phyloP scores from a whole-genome alignment of 2,888 invertebrate genomes.

The Anthrax anthrax region DNA sequence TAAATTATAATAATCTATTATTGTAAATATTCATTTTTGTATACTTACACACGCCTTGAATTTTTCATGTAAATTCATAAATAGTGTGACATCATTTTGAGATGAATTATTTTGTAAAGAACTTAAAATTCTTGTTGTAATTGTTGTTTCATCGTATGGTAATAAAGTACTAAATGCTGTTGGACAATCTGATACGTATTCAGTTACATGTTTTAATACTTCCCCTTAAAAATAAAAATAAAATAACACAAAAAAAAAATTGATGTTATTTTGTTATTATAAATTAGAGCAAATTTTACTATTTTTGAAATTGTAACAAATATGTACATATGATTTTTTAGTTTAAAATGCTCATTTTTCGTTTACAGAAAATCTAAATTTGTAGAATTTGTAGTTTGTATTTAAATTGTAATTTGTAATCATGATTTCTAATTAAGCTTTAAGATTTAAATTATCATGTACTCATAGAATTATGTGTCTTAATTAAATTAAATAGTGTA shows the following conservation, averaged over 20 bases:
- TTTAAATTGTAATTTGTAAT: too few species aligned
- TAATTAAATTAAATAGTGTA: too few species aligned
- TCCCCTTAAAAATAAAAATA: slow-evolving; percentile 17
- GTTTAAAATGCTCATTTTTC: too few species aligned
- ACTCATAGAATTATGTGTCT: too few species aligned
- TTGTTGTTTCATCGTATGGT: slow-evolving; percentile 22
- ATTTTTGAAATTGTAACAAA: slow-evolving; percentile 7
- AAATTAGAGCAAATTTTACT: too few species aligned
- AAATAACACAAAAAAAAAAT: neutral
- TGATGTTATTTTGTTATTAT: too few species aligned
- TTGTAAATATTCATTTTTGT: neutral
- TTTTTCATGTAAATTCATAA: slow-evolving; percentile 23
- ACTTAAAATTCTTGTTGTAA: slow-evolving; percentile 21
- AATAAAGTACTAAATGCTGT: slow-evolving; percentile 17
- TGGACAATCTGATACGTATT: slow-evolving; percentile 23
- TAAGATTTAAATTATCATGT: too few species aligned
- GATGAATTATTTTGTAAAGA: slow-evolving; percentile 16
- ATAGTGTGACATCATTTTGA: slow-evolving; percentile 17
- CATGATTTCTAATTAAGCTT: too few species aligned
- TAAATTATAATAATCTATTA: neutral
- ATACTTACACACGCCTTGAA: slow-evolving; percentile 22
- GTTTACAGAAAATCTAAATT: too few species aligned
- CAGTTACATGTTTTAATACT: slow-evolving; percentile 21
- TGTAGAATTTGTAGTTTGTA: too few species aligned
- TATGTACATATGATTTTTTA: neutral